Base-by-base conservation (phyloP, 1,140 invertebrate genomes). In the Penaeus vannamei region DNA sequence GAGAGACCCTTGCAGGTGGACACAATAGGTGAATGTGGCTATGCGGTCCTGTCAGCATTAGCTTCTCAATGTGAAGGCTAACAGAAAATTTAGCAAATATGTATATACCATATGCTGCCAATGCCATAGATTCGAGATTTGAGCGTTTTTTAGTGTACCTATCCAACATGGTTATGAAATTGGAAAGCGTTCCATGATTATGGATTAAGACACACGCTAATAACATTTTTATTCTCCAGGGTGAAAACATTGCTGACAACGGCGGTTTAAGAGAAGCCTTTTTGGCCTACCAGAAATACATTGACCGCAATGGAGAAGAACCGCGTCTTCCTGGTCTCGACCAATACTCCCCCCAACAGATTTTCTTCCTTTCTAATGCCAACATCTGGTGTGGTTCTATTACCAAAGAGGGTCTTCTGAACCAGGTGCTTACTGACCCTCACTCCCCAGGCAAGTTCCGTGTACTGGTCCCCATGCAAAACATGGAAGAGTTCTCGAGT, bases 221-320 rank as follows among this genome's bases (percentile, higher is more conserved):
- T 0, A 14, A 23, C 60, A 62, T 5, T 10, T 59, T 83, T 10
- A 2, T 62, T 29, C 22, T 64, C 14, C 93, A 98, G 90, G 97
- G 94, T 62, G 97, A 98, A 93, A 98, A 98, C 92, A 97, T 98
- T 77, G 97, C 97, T 0, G 97, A 98, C 92, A 98, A 98, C 92
- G 97, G 97, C 95, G 97, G 97, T 1, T 95, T 98, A 36, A 97
- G 97, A 92, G 95, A 97, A 91, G 96, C 97, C 0, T 98, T 98
- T 92, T 94, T 95, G 46, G 97, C 97, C 0, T 97, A 97, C 93
- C 94, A 95, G 8, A 77, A 85, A 32, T 91, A 89, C 64, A 53
- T 92, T 2, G 86, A 91, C 59, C 90, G 92, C 76, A 77, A 92
- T 76, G 92, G 92, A 10, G 86, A 88, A 23, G 93, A 93, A 90